These are phyloP conservation scores for Chlorops oryzae DNA, from an alignment of 1,140 invertebrate species.

Conservation along the genomic window DNA sequence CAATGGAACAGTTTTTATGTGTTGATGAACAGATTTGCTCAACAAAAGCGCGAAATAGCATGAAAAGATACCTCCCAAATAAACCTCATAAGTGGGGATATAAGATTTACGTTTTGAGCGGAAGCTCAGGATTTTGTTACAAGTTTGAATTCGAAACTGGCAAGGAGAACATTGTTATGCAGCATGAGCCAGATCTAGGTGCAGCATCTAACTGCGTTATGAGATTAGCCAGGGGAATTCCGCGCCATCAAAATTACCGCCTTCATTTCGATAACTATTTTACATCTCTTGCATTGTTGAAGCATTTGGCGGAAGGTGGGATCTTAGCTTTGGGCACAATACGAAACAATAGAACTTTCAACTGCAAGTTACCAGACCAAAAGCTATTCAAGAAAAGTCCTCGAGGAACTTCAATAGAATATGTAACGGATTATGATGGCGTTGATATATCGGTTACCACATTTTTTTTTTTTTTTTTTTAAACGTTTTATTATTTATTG, in stretches of 20 bases:
- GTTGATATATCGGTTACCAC: neutral
- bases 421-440: neutral
- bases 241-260: neutral
- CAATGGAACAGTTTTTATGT: constrained; percentile 22
- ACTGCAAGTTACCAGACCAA: neutral
- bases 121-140: too few relatives aligned
- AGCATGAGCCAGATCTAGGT: constrained; percentile 1
- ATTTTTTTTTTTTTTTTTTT: too few relatives aligned
- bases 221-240: neutral
- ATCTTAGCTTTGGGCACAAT: constrained; percentile 1
- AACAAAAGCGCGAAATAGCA: constrained; percentile 25
- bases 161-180: neutral
- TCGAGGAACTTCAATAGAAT: neutral
- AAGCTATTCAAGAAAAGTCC: neutral
- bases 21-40: constrained; percentile 33
- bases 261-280: neutral
- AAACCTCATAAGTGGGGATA: constrained; percentile 20
- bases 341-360: neutral
- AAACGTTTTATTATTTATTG: too few relatives aligned
- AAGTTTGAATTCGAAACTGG: too few relatives aligned
- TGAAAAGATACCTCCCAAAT: constrained; percentile 27
- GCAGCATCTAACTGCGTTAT: neutral
- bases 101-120: constrained; percentile 12
- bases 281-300: neutral
- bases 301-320: neutral